Conservation (phyloP, 2,888 invertebrate species). For the Brachynemurus nebulosus region DNA sequence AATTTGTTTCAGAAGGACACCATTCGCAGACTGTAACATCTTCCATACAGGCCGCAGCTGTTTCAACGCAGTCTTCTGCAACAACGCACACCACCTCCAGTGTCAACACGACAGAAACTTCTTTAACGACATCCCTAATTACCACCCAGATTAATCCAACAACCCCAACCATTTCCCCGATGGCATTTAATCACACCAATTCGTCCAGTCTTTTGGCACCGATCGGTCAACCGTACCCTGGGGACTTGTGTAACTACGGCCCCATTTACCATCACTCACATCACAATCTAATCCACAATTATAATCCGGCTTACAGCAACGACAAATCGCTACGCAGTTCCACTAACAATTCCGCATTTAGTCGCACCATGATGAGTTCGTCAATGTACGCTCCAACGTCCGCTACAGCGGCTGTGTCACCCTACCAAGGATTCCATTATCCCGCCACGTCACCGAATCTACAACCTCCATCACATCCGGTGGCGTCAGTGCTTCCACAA, state of each 20-base stretch:
- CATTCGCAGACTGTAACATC: neutral
- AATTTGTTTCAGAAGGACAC: neutral
- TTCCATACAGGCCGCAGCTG: neutral
- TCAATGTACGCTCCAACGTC: no score
- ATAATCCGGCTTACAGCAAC: slow-evolving; percentile 26
- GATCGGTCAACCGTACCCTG: slow-evolving; percentile 46
- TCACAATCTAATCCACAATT: slow-evolving; percentile 33
- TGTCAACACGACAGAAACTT: slow-evolving; percentile 7
- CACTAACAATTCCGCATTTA: slow-evolving; percentile 5
- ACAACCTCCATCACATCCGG: no score
- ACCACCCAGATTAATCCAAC: slow-evolving; percentile 12
- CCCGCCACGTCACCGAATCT: no score
- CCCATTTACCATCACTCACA: slow-evolving; percentile 51
- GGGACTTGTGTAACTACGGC: slow-evolving; percentile 51
- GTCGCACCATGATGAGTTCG: no score
- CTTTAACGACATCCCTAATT: slow-evolving; percentile 14
- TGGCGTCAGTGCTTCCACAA: no score
- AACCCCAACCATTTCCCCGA: slow-evolving; percentile 24
- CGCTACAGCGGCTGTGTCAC: no score
- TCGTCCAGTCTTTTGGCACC: slow-evolving; percentile 25
- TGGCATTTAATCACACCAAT: slow-evolving; percentile 27
- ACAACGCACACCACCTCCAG: neutral
- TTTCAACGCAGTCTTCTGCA: neutral
- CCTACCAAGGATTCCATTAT: no score
- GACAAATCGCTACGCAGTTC: slow-evolving; percentile 5